Percentiles rank a stretch among this genome's conserved stretches.
Evolutionary conservation across 92 coral and sea anemone genomes (phyloP).

Genomic region (Umimayanthus kanabou): DNA sequence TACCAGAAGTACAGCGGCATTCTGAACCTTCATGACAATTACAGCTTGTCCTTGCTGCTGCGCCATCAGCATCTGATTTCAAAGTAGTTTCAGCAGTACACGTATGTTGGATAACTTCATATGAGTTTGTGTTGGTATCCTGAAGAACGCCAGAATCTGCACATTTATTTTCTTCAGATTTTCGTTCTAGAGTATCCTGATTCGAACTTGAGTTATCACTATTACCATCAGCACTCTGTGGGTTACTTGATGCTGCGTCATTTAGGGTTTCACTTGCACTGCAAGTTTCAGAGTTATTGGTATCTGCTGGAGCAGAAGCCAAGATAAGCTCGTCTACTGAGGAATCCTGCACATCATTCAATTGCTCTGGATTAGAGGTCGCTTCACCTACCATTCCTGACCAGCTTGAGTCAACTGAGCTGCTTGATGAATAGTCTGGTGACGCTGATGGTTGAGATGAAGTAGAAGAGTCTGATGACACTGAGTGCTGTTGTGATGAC

Average conservation of each 20-base stretch:
- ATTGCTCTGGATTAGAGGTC: conserved; percentile 33
- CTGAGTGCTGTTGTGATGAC: conserved; percentile 50
- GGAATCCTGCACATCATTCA: conserved; percentile 22
- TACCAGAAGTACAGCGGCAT: not conserved
- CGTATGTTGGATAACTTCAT: not conserved
- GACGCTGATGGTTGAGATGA: conserved; percentile 67
- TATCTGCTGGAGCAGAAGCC: not conserved
- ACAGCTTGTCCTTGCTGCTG: not conserved
- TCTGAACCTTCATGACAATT: not conserved
- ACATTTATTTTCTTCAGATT: not conserved
- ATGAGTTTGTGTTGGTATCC: not conserved
- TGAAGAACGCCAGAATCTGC: not conserved
- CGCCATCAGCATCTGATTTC: not conserved
- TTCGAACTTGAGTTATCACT: not conserved
- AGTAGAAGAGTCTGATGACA: conserved; percentile 50
- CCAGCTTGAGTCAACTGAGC: conserved; percentile 65
- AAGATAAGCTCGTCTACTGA: conserved; percentile 10
- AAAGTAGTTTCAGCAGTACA: not conserved
- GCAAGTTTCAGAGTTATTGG: conserved; percentile 3
- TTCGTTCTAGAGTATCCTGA: not conserved
- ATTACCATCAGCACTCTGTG: not conserved
- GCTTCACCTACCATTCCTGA: conserved; percentile 48
- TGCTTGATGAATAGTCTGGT: conserved; percentile 57
- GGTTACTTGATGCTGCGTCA: not conserved
- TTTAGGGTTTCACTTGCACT: conserved; percentile 4